phyloP scores from a whole-genome alignment of 2,113 vertebrate species.

The Edolisoma coerulescens region DNA sequence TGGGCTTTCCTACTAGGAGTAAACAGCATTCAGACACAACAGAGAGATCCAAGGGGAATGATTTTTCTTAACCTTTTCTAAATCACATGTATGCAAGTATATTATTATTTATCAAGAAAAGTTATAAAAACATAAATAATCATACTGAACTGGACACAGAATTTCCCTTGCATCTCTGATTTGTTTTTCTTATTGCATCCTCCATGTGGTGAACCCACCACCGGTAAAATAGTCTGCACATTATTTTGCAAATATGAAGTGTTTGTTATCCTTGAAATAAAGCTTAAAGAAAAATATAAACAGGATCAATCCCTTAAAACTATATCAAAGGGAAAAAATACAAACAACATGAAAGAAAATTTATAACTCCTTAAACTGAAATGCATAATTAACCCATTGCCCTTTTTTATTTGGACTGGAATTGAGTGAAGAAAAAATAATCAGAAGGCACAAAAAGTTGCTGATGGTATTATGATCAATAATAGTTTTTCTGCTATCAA shows the following conservation, averaged over 20 bases:
- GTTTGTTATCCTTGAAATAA: not conserved
- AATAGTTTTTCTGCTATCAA: not conserved
- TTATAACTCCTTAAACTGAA: not conserved
- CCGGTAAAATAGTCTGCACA: not conserved
- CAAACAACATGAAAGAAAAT: not conserved
- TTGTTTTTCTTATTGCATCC: not conserved
- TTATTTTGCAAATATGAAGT: not conserved
- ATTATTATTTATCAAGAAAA: not conserved
- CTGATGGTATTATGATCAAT: not conserved
- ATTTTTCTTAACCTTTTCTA: not conserved
- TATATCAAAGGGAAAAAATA: not conserved
- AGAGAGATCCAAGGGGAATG: not conserved
- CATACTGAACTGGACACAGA: not conserved
- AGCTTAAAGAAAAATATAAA: not conserved
- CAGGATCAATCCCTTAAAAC: not conserved
- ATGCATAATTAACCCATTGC: not conserved
- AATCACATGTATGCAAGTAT: not conserved
- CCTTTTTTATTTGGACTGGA: not conserved
- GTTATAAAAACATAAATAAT: not conserved
- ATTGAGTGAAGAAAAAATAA: not conserved
- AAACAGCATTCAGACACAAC: not conserved
- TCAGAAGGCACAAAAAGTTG: not conserved
- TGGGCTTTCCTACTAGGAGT: not conserved
- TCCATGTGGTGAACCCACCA: not conserved
- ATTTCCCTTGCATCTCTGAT: not conserved